Percentiles rank a stretch among this genome's conserved stretches.
phyloP scores from a whole-genome alignment of 2,113 vertebrate species.

The Ammodytes dubius region DNA sequence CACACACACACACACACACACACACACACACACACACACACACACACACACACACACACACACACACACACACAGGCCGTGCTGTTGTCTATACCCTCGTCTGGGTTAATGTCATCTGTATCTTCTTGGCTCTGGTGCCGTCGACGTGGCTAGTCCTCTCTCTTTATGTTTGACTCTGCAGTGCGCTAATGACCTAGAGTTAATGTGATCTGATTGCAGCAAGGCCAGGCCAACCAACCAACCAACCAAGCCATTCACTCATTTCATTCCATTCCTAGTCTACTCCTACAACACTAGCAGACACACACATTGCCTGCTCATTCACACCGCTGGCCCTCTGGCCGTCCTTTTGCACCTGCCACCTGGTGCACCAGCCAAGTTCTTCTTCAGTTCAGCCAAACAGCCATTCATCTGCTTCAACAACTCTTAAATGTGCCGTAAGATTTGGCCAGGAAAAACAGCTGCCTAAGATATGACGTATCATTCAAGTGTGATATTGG shows the following conservation, averaged over 20 bases:
- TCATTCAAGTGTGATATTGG: neutral
- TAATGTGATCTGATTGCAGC: slow-evolving; percentile 60
- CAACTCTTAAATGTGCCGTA: slow-evolving; percentile 47
- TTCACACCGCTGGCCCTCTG: slow-evolving; percentile 50
- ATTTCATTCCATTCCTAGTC: slow-evolving; percentile 59
- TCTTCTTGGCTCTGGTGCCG: slow-evolving; percentile 13
- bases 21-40: slow-evolving; percentile 2
- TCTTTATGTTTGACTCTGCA: slow-evolving; percentile 3
- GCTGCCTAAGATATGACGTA: neutral
- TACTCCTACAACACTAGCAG: slow-evolving; percentile 38
- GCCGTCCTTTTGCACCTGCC: slow-evolving; percentile 64
- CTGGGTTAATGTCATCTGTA: slow-evolving; percentile 46
- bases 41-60: neutral
- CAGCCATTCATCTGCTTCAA: slow-evolving; percentile 58
- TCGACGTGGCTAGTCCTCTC: neutral
- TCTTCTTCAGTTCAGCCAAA: slow-evolving; percentile 29
- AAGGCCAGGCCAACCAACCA: slow-evolving; percentile 31
- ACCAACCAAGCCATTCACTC: slow-evolving; percentile 32
- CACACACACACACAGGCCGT: neutral
- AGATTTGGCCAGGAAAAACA: slow-evolving; percentile 7
- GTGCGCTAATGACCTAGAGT: slow-evolving; percentile 33
- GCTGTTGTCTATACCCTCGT: slow-evolving; percentile 20
- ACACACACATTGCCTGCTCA: slow-evolving; percentile 41
- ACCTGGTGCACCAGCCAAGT: slow-evolving; percentile 53
- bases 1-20: slow-evolving; percentile 3